phyloP scores from a whole-genome alignment of 1,140 invertebrate genomes.

The Dreissena rostriformis region DNA sequence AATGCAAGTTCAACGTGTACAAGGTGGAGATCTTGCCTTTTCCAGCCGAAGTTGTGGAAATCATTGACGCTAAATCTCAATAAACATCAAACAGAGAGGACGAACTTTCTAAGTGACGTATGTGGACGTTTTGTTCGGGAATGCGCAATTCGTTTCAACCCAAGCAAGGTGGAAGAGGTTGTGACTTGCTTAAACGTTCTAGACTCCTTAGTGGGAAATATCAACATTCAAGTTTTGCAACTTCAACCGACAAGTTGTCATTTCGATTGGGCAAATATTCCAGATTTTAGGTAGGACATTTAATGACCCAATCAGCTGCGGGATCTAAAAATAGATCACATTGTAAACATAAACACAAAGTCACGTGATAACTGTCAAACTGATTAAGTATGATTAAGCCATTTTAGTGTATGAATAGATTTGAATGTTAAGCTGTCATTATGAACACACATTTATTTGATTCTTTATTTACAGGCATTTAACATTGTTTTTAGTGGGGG shows the following conservation, averaged over 20 bases:
- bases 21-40: conserved; percentile 85
- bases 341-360: conserved; percentile 46
- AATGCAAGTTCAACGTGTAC: conserved; percentile 85
- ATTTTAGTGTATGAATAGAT: too few relatives aligned
- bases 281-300: conserved; percentile 43
- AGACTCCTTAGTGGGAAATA: conserved; percentile 75
- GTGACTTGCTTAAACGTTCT: conserved; percentile 73
- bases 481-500: too few relatives aligned
- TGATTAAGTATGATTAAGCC: too few relatives aligned
- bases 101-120: conserved; percentile 80
- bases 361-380: conserved; percentile 49
- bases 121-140: conserved; percentile 81
- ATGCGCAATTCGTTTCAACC: conserved; percentile 81
- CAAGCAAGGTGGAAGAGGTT: conserved; percentile 78
- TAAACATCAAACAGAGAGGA: conserved; percentile 79
- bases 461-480: too few relatives aligned
- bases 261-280: conserved; percentile 72
- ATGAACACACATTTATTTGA: too few relatives aligned
- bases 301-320: conserved; percentile 50
- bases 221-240: conserved; percentile 77
- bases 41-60: conserved; percentile 85
- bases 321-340: conserved; percentile 35
- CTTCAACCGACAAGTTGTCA: conserved; percentile 81
- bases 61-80: conserved; percentile 79
- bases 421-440: too few relatives aligned